phyloP scores from a whole-genome alignment of 2,113 vertebrate species.

The Eretmochelys imbricata region DNA sequence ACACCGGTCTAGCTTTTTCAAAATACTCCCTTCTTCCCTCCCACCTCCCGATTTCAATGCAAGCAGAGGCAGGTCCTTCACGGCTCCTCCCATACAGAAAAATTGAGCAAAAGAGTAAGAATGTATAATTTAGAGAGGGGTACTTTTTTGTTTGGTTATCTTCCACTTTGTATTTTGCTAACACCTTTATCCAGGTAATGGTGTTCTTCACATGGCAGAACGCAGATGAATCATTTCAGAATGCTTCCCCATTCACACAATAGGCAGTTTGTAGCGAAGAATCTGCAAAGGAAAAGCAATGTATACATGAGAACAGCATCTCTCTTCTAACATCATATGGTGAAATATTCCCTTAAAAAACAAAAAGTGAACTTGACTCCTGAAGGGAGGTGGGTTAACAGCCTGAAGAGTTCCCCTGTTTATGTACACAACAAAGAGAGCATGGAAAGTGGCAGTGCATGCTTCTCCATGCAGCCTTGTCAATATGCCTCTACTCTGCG shows the following conservation, averaged over 20 bases:
- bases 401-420: background rate
- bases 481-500: background rate
- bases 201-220: constrained; percentile 78
- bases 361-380: background rate
- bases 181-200: constrained; percentile 77
- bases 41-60: background rate
- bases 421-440: background rate
- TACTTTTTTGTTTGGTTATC: background rate
- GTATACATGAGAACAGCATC: background rate
- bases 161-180: background rate
- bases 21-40: too few species aligned
- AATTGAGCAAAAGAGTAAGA: background rate
- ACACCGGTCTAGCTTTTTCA: background rate
- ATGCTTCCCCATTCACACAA: constrained; percentile 78
- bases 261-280: constrained; percentile 75
- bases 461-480: background rate
- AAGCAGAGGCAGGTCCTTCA: background rate
- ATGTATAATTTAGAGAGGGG: background rate
- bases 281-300: constrained; percentile 60
- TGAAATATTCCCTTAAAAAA: background rate
- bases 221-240: constrained; percentile 50
- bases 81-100: background rate
- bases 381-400: background rate
- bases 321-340: background rate
- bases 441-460: background rate